Evolutionary conservation across 2,797 vertebrate genomes (phyloP).

Genomic region (Rhynchotus rufescens): DNA sequence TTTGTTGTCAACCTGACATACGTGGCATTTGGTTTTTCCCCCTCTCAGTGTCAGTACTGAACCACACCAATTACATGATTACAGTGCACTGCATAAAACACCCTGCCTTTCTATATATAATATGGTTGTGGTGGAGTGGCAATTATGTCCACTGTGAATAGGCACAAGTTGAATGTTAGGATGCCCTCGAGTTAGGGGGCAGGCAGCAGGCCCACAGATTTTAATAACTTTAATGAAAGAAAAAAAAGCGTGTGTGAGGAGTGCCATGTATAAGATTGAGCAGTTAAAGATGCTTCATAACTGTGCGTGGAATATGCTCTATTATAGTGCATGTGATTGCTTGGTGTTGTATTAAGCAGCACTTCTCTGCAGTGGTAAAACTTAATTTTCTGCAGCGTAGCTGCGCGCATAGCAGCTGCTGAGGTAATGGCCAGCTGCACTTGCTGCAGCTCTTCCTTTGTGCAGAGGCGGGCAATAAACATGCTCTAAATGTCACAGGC

Average conservation of each 20-base stretch:
- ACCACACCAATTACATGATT: slow-evolving; percentile 67
- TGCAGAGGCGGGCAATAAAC: neutral
- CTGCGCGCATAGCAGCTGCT: neutral
- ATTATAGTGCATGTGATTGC: slow-evolving; percentile 25
- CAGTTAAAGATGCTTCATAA: slow-evolving; percentile 57
- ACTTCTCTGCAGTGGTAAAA: slow-evolving; percentile 41
- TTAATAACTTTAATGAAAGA: slow-evolving; percentile 56
- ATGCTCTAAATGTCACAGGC: neutral
- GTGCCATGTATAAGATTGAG: slow-evolving; percentile 38
- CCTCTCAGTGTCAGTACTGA: slow-evolving; percentile 63
- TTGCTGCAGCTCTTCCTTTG: slow-evolving; percentile 30
- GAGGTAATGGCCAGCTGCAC: slow-evolving; percentile 33
- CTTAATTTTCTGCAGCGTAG: slow-evolving; percentile 27
- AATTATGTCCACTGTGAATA: slow-evolving; percentile 60
- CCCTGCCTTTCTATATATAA: slow-evolving; percentile 34
- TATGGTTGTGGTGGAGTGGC: slow-evolving; percentile 53
- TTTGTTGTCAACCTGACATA: slow-evolving; percentile 40
- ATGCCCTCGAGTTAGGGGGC: slow-evolving; percentile 34
- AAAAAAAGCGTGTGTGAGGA: neutral
- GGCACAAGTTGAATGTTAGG: slow-evolving; percentile 24
- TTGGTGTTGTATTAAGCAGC: slow-evolving; percentile 43
- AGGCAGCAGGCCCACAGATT: slow-evolving; percentile 46
- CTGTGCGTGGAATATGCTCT: slow-evolving; percentile 20
- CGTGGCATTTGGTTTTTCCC: slow-evolving; percentile 57
- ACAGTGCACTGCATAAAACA: slow-evolving; percentile 65